Evolutionary conservation across 1,140 invertebrate genomes (phyloP).

Genomic region (Phymorhynchus buccinoides): DNA sequence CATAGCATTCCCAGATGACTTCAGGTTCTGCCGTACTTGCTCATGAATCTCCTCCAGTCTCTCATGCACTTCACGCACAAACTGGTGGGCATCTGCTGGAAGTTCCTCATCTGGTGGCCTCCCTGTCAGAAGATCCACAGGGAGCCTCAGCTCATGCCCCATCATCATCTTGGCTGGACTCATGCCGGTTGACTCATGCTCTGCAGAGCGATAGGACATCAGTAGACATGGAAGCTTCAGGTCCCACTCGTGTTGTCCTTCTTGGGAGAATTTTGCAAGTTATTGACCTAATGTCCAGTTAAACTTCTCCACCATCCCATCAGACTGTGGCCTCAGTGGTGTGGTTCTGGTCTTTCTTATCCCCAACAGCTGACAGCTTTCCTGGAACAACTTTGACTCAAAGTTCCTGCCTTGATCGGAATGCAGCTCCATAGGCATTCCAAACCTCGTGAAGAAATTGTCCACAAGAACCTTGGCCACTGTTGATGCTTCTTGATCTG

Average conservation of each 20-base stretch:
- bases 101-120: no score
- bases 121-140: no score
- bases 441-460: slow-evolving; percentile 26
- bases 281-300: not conserved
- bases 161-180: no score
- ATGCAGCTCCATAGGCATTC: slow-evolving; percentile 32
- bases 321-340: slow-evolving; percentile 22
- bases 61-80: no score
- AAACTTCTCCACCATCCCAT: slow-evolving; percentile 35
- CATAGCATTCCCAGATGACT: no score
- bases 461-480: slow-evolving; percentile 31
- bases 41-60: no score
- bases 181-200: no score
- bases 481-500: slow-evolving; percentile 41
- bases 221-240: not conserved
- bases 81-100: no score
- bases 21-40: no score
- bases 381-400: slow-evolving; percentile 55
- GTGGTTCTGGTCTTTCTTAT: slow-evolving; percentile 34
- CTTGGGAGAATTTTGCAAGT: not conserved
- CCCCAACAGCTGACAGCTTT: slow-evolving; percentile 22
- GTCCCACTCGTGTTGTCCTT: not conserved
- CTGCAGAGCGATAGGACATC: not conserved
- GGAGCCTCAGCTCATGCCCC: no score
- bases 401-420: slow-evolving; percentile 40